Evolutionary conservation across 2,797 vertebrate species (phyloP).

Genomic region (Mycteria americana): DNA sequence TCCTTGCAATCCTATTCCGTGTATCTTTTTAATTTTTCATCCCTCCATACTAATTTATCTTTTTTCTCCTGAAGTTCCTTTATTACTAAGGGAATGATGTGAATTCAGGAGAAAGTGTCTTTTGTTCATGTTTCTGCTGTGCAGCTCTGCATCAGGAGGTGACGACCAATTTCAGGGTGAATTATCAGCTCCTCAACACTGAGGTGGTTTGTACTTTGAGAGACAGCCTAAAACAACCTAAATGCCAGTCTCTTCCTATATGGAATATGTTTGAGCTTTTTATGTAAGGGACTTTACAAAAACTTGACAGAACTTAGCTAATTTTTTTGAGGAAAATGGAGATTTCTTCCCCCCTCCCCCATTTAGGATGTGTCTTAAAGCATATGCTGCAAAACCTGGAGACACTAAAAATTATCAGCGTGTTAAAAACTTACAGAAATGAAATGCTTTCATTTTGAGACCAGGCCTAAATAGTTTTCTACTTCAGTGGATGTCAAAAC

Average conservation of each 20-base stretch:
- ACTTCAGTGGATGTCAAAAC: not conserved
- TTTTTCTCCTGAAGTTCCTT: not conserved
- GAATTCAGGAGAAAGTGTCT: not conserved
- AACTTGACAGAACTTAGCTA: not conserved
- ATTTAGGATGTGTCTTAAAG: not conserved
- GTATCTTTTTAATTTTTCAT: not conserved
- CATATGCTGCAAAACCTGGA: not conserved
- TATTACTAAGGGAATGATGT: not conserved
- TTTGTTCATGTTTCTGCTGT: not conserved
- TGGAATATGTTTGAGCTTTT: not conserved
- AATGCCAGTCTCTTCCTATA: not conserved
- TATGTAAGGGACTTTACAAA: not conserved
- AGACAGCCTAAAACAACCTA: not conserved
- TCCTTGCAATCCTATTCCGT: not conserved
- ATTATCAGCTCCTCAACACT: not conserved
- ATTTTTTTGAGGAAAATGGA: not conserved
- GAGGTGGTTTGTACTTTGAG: not conserved
- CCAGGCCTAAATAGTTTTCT: not conserved
- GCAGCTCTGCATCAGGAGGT: not conserved
- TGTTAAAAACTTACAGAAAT: not conserved
- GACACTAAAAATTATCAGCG: not conserved
- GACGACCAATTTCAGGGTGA: not conserved
- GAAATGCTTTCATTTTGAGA: not conserved
- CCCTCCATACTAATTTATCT: not conserved
- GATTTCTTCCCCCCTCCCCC: not conserved